Conservation (phyloP, 1,140 invertebrate genomes). For the Tetramorium simillimum region DNA sequence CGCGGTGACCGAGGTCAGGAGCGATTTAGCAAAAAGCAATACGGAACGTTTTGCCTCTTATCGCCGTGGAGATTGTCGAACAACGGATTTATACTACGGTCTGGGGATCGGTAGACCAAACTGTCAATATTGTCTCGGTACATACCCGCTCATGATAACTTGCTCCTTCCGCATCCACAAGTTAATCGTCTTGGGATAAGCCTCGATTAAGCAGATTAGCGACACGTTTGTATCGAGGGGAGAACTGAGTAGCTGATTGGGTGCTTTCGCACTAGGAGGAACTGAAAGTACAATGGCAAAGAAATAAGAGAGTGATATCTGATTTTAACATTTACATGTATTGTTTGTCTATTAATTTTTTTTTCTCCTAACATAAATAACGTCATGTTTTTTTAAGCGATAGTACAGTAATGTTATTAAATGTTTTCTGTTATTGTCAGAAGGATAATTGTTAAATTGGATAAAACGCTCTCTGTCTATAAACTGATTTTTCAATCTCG, state of each 20-base stretch:
- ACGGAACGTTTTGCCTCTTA: conserved; percentile 14
- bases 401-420: neutral
- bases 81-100: conserved; percentile 16
- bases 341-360: neutral
- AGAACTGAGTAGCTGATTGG: conserved; percentile 85
- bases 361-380: conserved; percentile 3
- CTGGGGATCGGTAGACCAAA: conserved; percentile 1
- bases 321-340: neutral
- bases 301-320: conserved; percentile 8
- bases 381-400: neutral
- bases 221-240: conserved; percentile 85
- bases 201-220: conserved; percentile 86
- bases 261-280: conserved; percentile 85
- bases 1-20: conserved; percentile 30
- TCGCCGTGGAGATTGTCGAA: conserved; percentile 47
- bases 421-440: too few species aligned
- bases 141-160: conserved; percentile 85
- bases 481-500: conserved; percentile 15
- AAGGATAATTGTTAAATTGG: conserved; percentile 11
- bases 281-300: conserved; percentile 80
- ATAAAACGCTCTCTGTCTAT: neutral
- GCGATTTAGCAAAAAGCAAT: conserved; percentile 47
- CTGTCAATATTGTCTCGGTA: conserved; percentile 61
- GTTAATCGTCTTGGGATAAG: conserved; percentile 87
- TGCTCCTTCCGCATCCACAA: conserved; percentile 86